Conservation (phyloP, 2,888 invertebrate genomes). For the Mactromeris polynyma region DNA sequence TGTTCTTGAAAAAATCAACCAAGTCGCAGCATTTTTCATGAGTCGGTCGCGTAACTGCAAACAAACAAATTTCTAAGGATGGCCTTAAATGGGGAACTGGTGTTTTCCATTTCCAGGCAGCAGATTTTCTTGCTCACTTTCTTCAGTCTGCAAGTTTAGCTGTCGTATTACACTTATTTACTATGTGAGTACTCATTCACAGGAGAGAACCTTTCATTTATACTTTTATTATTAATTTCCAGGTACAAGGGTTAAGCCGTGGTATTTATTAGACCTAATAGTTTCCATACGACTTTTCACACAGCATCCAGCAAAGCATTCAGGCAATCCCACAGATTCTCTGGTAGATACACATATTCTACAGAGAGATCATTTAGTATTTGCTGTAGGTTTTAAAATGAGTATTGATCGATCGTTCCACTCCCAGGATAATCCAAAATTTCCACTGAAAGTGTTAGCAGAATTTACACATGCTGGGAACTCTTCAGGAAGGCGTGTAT, state of each 20-base stretch:
- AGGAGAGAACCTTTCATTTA: too few species aligned
- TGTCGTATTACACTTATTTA: too few species aligned
- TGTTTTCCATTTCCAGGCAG: too few species aligned
- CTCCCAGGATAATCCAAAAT: conserved; percentile 40
- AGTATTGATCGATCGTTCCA: conserved; percentile 46
- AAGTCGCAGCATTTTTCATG: too few species aligned
- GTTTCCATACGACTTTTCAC: conserved; percentile 48
- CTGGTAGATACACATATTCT: conserved; percentile 48
- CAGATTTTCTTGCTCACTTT: too few species aligned
- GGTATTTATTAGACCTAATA: conserved; percentile 42
- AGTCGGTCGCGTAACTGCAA: too few species aligned
- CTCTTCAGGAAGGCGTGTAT: conserved; percentile 43
- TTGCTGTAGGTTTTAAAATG: conserved; percentile 44
- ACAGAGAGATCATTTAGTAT: conserved; percentile 33
- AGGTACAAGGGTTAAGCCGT: conserved; percentile 52
- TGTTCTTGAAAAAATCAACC: too few species aligned
- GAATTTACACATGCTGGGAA: conserved; percentile 52
- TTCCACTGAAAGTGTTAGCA: conserved; percentile 47
- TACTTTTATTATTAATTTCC: conserved; percentile 2
- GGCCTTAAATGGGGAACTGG: too few species aligned
- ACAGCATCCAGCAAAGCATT: conserved; percentile 39
- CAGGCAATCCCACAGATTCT: conserved; percentile 27
- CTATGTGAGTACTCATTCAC: too few species aligned
- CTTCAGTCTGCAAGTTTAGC: too few species aligned
- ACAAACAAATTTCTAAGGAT: too few species aligned